Percentiles rank a stretch among this genome's conserved stretches.
phyloP scores from a whole-genome alignment of 2,113 vertebrate species.

The Mesoclemmys tuberculata region DNA sequence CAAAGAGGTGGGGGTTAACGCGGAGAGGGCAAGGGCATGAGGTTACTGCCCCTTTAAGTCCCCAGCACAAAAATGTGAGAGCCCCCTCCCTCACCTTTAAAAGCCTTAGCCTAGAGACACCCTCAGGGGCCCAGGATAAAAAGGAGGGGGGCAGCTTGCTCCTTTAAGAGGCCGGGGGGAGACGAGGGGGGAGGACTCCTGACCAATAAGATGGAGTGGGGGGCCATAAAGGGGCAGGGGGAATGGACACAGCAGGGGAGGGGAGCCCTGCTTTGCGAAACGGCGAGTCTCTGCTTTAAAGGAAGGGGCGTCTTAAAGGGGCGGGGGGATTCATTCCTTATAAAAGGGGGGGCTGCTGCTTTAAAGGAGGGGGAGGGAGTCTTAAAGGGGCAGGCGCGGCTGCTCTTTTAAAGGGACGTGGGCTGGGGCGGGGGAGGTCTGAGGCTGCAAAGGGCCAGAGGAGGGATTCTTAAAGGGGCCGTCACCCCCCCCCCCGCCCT shows the following conservation, averaged over 20 bases:
- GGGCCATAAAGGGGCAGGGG: neutral
- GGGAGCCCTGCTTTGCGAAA: neutral
- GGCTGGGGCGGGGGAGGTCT: neutral
- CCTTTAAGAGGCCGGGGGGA: neutral
- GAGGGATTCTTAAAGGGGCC: conserved; percentile 19
- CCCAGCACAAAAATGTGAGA: neutral
- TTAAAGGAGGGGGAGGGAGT: neutral
- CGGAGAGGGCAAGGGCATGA: neutral
- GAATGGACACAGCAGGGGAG: neutral
- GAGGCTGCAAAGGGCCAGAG: neutral
- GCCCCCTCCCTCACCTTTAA: neutral
- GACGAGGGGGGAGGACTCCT: too few species aligned
- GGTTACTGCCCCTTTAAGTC: neutral
- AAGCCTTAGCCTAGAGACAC: neutral
- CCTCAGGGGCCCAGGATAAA: neutral
- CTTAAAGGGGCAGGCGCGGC: neutral
- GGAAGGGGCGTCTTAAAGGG: neutral
- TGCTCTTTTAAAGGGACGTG: neutral
- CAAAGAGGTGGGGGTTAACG: neutral
- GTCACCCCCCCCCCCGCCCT: conserved; percentile 53
- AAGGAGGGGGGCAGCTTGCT: too few species aligned
- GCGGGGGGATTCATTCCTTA: neutral
- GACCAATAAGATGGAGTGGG: neutral
- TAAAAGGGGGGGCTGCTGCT: neutral
- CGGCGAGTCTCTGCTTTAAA: neutral